phyloP scores from a whole-genome alignment of 2,113 vertebrate genomes.

The Sinocyclocheilus maitianheensis region DNA sequence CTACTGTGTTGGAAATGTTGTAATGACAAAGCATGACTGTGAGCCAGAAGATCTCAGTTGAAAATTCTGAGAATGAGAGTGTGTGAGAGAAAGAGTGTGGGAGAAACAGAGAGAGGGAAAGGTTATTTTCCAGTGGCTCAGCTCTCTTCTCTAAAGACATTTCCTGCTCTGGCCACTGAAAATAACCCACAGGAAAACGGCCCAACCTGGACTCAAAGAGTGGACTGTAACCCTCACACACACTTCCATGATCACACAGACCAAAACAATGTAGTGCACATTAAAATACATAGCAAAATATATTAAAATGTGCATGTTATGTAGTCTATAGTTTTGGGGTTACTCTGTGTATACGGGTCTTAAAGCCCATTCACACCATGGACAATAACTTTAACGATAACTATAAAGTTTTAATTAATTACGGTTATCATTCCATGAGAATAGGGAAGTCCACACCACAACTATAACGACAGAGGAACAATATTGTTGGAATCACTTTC shows the following conservation, averaged over 20 bases:
- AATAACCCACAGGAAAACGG: constrained; percentile 91
- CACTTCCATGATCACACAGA: constrained; percentile 8
- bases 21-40: not conserved
- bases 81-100: constrained; percentile 14
- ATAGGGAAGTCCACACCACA: too few species aligned
- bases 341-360: not conserved
- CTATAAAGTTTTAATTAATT: too few species aligned
- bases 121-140: constrained; percentile 48
- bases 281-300: not conserved
- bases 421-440: not conserved
- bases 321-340: too few species aligned
- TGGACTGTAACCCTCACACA: constrained; percentile 30
- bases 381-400: not conserved
- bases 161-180: constrained; percentile 86
- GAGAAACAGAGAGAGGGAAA: constrained; percentile 18
- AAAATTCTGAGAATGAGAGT: not conserved
- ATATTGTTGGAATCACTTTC: too few species aligned
- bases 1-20: not conserved
- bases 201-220: constrained; percentile 55
- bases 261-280: constrained; percentile 7
- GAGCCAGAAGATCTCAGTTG: not conserved
- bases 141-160: constrained; percentile 71
- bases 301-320: too few species aligned
- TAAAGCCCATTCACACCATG: not conserved
- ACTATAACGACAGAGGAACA: not conserved